Conservation (phyloP, 2,888 invertebrate genomes). For the Drosophila tripunctata region DNA sequence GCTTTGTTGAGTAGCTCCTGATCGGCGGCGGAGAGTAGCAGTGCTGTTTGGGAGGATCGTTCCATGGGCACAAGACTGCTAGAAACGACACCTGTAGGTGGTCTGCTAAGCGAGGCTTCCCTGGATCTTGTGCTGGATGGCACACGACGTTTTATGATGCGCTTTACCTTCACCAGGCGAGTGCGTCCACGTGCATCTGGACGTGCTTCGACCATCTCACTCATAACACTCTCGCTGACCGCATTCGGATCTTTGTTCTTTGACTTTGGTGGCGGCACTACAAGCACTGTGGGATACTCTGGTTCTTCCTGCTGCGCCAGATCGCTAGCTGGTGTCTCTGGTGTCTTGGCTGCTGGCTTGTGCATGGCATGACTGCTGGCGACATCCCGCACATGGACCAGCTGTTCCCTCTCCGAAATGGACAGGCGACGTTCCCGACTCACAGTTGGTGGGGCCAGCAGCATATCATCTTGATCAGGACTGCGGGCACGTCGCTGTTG, state of each 20-base stretch:
- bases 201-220: slow-evolving; percentile 78
- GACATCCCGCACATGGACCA: slow-evolving; percentile 78
- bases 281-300: slow-evolving; percentile 60
- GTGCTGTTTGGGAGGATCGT: slow-evolving; percentile 38
- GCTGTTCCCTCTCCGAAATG: slow-evolving; percentile 81
- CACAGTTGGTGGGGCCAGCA: slow-evolving; percentile 60
- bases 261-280: slow-evolving; percentile 49
- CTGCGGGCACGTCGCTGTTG: slow-evolving; percentile 76
- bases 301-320: slow-evolving; percentile 41
- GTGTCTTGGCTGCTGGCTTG: slow-evolving; percentile 31
- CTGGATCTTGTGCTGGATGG: slow-evolving; percentile 82
- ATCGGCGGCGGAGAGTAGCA: slow-evolving; percentile 52
- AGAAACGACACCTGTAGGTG: slow-evolving; percentile 30
- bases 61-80: slow-evolving; percentile 14
- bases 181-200: slow-evolving; percentile 82
- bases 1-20: slow-evolving; percentile 58
- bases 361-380: slow-evolving; percentile 75
- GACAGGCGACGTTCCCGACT: slow-evolving; percentile 80
- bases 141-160: slow-evolving; percentile 80
- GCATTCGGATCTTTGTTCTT: slow-evolving; percentile 47
- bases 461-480: slow-evolving; percentile 62
- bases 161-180: slow-evolving; percentile 81
- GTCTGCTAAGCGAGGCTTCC: slow-evolving; percentile 76
- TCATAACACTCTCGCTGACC: slow-evolving; percentile 61
- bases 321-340: slow-evolving; percentile 60